Conservation (phyloP, 2,888 invertebrate species). For the Byasa hedistus region DNA sequence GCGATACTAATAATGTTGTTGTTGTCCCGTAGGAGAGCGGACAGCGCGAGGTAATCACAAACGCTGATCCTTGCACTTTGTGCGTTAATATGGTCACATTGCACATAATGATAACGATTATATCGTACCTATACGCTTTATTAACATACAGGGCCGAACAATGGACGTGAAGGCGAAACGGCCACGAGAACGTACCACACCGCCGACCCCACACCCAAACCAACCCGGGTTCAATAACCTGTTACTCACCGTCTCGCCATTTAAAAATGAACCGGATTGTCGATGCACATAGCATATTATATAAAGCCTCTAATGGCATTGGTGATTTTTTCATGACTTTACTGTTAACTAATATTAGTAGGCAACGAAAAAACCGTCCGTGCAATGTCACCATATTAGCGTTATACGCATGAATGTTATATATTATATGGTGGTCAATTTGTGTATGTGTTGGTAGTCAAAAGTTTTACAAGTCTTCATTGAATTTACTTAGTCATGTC, state of each 20-base stretch:
- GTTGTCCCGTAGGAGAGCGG: conserved; percentile 84
- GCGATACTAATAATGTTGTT: conserved; percentile 62
- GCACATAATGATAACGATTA: conserved; percentile 14
- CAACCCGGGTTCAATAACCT: conserved; percentile 9
- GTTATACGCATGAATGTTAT: conserved; percentile 29
- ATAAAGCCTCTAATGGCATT: not conserved
- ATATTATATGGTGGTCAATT: conserved; percentile 18
- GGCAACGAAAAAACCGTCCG: not conserved
- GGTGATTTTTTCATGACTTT: not conserved
- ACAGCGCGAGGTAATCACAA: conserved; percentile 84
- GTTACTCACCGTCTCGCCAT: not conserved
- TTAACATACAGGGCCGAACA: conserved; percentile 4
- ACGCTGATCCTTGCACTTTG: conserved; percentile 69
- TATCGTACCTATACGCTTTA: not conserved
- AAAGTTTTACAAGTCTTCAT: conserved; percentile 26
- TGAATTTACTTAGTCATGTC: not conserved
- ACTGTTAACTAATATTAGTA: not conserved
- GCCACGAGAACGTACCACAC: conserved; percentile 6
- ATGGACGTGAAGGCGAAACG: conserved; percentile 7
- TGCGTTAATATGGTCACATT: conserved; percentile 58
- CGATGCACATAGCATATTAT: conserved; percentile 1
- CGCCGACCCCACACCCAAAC: conserved; percentile 17
- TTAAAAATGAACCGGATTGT: conserved; percentile 12
- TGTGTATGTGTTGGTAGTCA: conserved; percentile 25
- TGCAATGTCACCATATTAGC: conserved; percentile 24